phyloP scores from a whole-genome alignment of 2,888 invertebrate species.

The Caenorhabditis drosophilae region DNA sequence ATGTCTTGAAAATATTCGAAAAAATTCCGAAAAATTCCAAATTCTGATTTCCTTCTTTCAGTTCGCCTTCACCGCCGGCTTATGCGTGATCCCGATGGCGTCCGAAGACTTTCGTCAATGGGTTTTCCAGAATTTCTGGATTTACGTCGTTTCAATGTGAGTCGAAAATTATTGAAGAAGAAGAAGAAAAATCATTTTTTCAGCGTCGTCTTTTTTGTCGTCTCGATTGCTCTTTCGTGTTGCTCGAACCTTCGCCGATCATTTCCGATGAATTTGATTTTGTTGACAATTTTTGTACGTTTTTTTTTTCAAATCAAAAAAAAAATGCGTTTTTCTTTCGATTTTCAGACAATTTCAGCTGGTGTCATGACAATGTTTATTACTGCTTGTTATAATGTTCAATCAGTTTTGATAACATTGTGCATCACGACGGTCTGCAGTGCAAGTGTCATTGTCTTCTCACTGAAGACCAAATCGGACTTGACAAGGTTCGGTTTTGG shows the following conservation, averaged over 20 bases:
- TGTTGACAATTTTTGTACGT: slow-evolving; percentile 65
- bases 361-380: slow-evolving; percentile 61
- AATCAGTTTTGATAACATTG: slow-evolving; percentile 54
- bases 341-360: slow-evolving; percentile 53
- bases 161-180: not conserved
- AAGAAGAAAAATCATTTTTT: slow-evolving; percentile 1
- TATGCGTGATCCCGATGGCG: slow-evolving; percentile 58
- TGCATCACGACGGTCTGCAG: slow-evolving; percentile 61
- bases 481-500: slow-evolving; percentile 52
- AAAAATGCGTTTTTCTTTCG: not conserved
- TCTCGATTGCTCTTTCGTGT: slow-evolving; percentile 72
- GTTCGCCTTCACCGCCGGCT: slow-evolving; percentile 56
- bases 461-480: slow-evolving; percentile 64
- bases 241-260: slow-evolving; percentile 70
- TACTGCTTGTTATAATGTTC: slow-evolving; percentile 54
- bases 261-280: slow-evolving; percentile 71
- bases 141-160: slow-evolving; percentile 31
- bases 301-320: not conserved
- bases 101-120: slow-evolving; percentile 22
- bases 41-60: too few species aligned
- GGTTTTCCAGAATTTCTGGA: slow-evolving; percentile 27
- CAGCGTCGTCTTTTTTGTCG: slow-evolving; percentile 70
- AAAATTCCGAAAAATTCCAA: too few species aligned
- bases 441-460: slow-evolving; percentile 58
- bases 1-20: not conserved